Conservation (phyloP, 2,113 vertebrate genomes). For the Phalacrocorax brasilianus region DNA sequence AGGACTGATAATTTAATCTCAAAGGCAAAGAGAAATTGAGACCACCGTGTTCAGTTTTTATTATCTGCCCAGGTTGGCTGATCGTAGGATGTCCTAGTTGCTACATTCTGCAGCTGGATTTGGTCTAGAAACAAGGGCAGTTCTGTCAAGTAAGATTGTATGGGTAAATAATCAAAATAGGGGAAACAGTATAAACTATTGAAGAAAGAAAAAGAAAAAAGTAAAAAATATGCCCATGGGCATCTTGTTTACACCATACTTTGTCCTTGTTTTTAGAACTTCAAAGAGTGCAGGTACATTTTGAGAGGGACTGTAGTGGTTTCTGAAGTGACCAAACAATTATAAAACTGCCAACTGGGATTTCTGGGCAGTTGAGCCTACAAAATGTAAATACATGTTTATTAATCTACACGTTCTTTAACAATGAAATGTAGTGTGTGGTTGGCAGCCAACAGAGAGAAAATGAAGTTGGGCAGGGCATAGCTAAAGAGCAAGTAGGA, state of each 20-base stretch:
- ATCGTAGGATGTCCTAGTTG: not conserved
- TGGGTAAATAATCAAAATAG: not conserved
- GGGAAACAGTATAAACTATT: not conserved
- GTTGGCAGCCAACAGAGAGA: not conserved
- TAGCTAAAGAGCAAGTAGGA: not conserved
- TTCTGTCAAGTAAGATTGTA: not conserved
- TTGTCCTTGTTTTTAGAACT: not conserved
- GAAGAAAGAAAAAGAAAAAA: not conserved
- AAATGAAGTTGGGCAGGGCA: not conserved
- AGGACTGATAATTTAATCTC: not conserved
- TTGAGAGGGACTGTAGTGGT: not conserved
- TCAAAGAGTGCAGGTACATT: not conserved
- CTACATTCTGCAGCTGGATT: not conserved
- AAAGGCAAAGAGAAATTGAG: not conserved
- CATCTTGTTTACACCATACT: not conserved
- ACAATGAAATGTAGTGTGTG: not conserved
- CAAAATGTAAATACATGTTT: not conserved
- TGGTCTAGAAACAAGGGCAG: not conserved
- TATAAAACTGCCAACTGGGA: not conserved
- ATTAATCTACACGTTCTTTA: not conserved
- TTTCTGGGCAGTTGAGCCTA: not conserved
- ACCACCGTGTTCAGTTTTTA: not conserved
- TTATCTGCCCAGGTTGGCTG: not conserved
- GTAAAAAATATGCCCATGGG: fast-evolving
- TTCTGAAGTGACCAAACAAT: not conserved